phyloP scores from a whole-genome alignment of 1,140 invertebrate genomes.

The Drosophila arizonae region DNA sequence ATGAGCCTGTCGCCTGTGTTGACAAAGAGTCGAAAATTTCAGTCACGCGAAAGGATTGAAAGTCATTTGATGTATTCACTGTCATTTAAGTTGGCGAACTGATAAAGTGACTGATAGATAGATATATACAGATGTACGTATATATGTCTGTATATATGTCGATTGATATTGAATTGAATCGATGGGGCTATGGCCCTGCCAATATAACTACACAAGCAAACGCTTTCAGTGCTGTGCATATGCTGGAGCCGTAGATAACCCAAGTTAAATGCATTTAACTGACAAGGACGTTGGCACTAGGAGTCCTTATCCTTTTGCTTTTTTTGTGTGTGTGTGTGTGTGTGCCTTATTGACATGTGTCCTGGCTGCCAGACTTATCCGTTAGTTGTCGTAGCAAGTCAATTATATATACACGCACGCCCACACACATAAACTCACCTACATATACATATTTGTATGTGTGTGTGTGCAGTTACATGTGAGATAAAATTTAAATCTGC shows the following conservation, averaged over 20 bases:
- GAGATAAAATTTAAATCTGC: slow-evolving; percentile 73
- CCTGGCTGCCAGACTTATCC: slow-evolving; percentile 29
- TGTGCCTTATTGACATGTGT: slow-evolving; percentile 65
- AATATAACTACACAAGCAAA: slow-evolving; percentile 40
- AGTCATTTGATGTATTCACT: slow-evolving; percentile 76
- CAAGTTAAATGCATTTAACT: slow-evolving; percentile 70
- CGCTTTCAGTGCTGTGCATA: slow-evolving; percentile 32
- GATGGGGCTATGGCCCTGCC: slow-evolving; percentile 26
- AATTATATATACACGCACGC: slow-evolving; percentile 20
- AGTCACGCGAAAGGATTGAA: slow-evolving; percentile 79
- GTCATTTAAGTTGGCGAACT: slow-evolving; percentile 72
- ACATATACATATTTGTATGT: not conserved
- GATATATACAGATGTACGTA: slow-evolving; percentile 42
- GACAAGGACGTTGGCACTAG: slow-evolving; percentile 30
- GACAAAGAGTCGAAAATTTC: slow-evolving; percentile 78
- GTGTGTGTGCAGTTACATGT: not conserved
- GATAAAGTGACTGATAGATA: slow-evolving; percentile 67
- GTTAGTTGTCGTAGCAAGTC: slow-evolving; percentile 15
- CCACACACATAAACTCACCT: not conserved
- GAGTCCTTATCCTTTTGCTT: slow-evolving; percentile 5
- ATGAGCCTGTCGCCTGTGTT: slow-evolving; percentile 47
- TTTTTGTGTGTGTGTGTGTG: not conserved
- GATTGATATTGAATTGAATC: slow-evolving; percentile 41
- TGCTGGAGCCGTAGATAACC: slow-evolving; percentile 8
- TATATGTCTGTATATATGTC: not conserved